Conservation (phyloP, 2,113 vertebrate species). For the Psophia crepitans region DNA sequence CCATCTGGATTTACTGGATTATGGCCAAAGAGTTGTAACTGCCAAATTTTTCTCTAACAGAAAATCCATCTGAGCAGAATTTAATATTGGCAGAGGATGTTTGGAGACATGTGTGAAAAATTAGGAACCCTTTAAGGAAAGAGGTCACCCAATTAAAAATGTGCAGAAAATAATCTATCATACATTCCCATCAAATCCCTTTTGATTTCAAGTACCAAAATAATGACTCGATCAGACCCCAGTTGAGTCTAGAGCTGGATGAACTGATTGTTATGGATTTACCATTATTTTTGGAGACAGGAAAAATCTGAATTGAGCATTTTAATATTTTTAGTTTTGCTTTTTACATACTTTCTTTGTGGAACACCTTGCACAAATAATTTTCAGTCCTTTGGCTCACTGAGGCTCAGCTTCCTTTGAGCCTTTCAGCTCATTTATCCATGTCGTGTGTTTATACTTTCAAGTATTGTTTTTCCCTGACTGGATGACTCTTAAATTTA, state of each 20-base stretch:
- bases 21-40: constrained; percentile 5
- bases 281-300: background rate
- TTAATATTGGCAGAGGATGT: constrained; percentile 49
- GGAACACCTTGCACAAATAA: background rate
- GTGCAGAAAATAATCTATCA: constrained; percentile 46
- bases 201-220: constrained; percentile 52
- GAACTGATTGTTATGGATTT: constrained; percentile 27
- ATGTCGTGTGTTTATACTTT: background rate
- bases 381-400: background rate
- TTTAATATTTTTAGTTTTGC: background rate
- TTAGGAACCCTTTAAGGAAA: constrained; percentile 47
- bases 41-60: constrained; percentile 43
- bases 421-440: background rate
- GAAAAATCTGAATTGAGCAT: background rate
- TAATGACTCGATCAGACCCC: constrained; percentile 27
- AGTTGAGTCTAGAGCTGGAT: constrained; percentile 11
- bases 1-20: constrained; percentile 38
- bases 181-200: constrained; percentile 37
- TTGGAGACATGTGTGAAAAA: constrained; percentile 63
- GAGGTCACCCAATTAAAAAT: constrained; percentile 52
- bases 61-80: constrained; percentile 65
- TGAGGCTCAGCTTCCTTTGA: background rate
- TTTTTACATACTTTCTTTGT: background rate
- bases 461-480: background rate
- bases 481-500: background rate